Evolutionary conservation across 64 coral and sea anemone genomes (phyloP).

Genomic region (Montipora sp.): DNA sequence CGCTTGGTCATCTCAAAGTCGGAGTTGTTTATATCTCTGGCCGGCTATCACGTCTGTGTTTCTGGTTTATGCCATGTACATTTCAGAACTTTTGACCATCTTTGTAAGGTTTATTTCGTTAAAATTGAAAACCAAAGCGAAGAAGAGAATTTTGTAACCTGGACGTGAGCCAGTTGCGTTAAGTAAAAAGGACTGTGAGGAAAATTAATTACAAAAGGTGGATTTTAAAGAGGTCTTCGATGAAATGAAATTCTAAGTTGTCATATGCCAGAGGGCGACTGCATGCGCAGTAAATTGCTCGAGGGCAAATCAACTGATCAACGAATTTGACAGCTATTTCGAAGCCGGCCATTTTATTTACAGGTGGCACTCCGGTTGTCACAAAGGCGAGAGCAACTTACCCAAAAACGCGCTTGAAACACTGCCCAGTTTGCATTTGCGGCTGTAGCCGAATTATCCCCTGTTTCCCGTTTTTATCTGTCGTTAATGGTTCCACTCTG

Average conservation of each 20-base stretch:
- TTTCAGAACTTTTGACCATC: not conserved
- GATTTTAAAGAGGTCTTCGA: not conserved
- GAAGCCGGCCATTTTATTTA: not conserved
- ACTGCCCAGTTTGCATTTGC: not conserved
- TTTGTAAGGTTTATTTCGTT: not conserved
- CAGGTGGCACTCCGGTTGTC: slow-evolving; percentile 23
- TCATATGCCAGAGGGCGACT: not conserved
- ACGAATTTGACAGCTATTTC: slow-evolving; percentile 34
- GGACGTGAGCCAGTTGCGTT: slow-evolving; percentile 7
- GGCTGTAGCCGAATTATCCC: slow-evolving; percentile 33
- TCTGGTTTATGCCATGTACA: not conserved
- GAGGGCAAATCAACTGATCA: slow-evolving; percentile 45
- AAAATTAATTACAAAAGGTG: slow-evolving; percentile 1
- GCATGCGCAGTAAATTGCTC: not conserved
- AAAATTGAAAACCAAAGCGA: not conserved
- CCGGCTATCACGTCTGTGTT: slow-evolving; percentile 13
- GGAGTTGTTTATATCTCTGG: slow-evolving; percentile 7
- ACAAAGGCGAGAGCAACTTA: slow-evolving; percentile 49
- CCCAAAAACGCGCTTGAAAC: slow-evolving; percentile 30
- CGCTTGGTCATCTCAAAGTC: not conserved
- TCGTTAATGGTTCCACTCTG: not conserved
- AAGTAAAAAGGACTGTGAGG: not conserved
- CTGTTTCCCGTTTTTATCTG: not conserved
- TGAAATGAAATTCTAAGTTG: slow-evolving; percentile 15
- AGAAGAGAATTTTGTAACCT: not conserved